Conservation (phyloP, 2,797 vertebrate species). For the Chromis chromis region DNA sequence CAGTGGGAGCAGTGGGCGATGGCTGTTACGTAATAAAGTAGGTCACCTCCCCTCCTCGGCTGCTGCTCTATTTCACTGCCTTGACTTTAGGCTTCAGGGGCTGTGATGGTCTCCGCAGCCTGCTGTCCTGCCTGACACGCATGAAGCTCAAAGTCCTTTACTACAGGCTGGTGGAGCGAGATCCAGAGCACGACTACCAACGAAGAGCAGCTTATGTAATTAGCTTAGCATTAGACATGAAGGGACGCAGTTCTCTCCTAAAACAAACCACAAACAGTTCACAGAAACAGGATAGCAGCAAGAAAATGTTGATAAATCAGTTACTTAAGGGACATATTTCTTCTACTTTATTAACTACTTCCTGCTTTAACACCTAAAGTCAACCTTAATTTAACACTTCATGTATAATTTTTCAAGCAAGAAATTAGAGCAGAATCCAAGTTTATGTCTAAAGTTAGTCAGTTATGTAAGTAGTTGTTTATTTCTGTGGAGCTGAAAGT, state of each 20-base stretch:
- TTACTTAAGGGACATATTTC: no score
- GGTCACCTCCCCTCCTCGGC: conserved; percentile 70
- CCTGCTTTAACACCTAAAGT: neutral
- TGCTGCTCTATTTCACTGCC: conserved; percentile 68
- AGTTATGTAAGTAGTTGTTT: no score
- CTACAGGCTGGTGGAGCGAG: conserved; percentile 27
- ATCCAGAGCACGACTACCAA: conserved; percentile 13
- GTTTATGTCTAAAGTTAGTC: no score
- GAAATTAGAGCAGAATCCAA: neutral
- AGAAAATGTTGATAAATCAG: no score
- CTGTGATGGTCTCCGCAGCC: conserved; percentile 30
- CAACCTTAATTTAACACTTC: neutral
- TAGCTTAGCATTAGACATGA: conserved; percentile 28
- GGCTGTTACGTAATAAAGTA: conserved; percentile 82
- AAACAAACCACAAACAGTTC: neutral
- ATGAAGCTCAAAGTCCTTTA: conserved; percentile 38
- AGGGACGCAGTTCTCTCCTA: neutral
- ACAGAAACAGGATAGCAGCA: no score
- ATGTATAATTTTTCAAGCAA: neutral
- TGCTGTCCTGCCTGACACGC: conserved; percentile 42
- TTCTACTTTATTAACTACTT: neutral
- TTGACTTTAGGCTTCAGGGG: conserved; percentile 67
- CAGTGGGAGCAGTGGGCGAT: conserved; percentile 54
- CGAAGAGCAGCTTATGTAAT: conserved; percentile 50
- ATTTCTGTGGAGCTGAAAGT: no score